Conservation (phyloP, 2,888 invertebrate genomes). For the Spilarctia lutea region DNA sequence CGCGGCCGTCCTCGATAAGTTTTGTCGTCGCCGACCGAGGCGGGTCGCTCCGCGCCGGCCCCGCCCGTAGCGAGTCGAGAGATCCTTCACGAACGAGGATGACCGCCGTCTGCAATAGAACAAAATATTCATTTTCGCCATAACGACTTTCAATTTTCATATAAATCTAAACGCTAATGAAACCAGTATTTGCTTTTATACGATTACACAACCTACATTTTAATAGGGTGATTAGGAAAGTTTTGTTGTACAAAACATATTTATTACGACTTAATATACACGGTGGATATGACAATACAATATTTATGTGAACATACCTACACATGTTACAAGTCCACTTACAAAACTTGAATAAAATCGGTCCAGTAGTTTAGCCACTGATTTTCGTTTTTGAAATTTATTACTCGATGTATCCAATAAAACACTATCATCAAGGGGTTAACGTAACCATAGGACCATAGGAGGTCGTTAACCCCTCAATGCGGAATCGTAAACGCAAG, state of each 20-base stretch:
- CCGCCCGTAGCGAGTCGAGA: neutral
- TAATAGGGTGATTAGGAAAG: neutral
- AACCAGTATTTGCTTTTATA: neutral
- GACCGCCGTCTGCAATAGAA: neutral
- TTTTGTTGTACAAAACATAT: neutral
- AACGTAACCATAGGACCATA: too few relatives aligned
- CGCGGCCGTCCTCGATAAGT: slow-evolving; percentile 22
- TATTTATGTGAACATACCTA: too few relatives aligned
- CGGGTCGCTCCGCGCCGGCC: neutral
- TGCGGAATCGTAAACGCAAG: too few relatives aligned
- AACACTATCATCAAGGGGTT: too few relatives aligned
- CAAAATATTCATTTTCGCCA: neutral
- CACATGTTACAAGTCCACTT: too few relatives aligned
- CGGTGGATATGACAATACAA: too few relatives aligned
- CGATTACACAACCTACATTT: neutral
- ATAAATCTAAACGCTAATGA: neutral
- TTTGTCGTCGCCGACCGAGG: slow-evolving; percentile 2
- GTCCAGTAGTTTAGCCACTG: too few relatives aligned
- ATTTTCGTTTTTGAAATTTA: too few relatives aligned
- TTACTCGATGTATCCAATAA: too few relatives aligned
- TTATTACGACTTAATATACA: too few relatives aligned
- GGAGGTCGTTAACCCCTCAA: too few relatives aligned
- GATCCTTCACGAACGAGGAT: neutral
- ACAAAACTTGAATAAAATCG: too few relatives aligned
- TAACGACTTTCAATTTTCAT: neutral